phyloP scores from a whole-genome alignment of 35 echinoderm and acorn worm genomes.

The Ophiothrix spiculata region DNA sequence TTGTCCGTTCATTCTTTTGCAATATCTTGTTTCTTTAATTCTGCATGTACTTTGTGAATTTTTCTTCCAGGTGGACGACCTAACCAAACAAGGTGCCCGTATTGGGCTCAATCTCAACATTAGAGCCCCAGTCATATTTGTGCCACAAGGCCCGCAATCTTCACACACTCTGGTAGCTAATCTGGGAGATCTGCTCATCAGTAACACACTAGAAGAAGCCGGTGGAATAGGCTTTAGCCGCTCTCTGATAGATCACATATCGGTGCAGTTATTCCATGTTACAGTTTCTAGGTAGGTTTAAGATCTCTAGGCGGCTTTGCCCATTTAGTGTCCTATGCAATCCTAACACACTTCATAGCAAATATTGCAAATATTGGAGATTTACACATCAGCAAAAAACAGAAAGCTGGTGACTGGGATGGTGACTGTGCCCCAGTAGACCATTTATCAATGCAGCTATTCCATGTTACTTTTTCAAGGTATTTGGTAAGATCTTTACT shows the following conservation, averaged over 20 bases:
- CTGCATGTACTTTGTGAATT: neutral
- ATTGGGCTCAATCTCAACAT: constrained; percentile 78
- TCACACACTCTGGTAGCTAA: constrained; percentile 70
- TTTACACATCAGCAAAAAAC: constrained; percentile 44
- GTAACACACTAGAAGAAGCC: constrained; percentile 54
- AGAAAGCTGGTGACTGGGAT: constrained; percentile 37
- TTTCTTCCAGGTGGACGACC: constrained; percentile 76
- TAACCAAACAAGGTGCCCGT: constrained; percentile 60
- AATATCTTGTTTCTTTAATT: neutral
- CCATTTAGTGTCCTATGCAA: neutral
- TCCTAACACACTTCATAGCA: neutral
- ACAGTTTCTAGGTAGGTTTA: constrained; percentile 73
- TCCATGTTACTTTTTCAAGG: constrained; percentile 71
- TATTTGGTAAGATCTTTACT: no score
- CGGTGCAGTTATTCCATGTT: constrained; percentile 53
- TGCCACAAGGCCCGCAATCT: constrained; percentile 78
- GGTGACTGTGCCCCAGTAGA: constrained; percentile 7
- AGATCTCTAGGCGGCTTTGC: neutral
- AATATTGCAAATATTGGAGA: constrained; percentile 84
- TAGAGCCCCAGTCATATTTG: constrained; percentile 75
- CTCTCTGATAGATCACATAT: constrained; percentile 38
- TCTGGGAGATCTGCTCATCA: constrained; percentile 77
- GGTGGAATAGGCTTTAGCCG: constrained; percentile 5
- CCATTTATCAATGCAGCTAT: constrained; percentile 58
- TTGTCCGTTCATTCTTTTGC: no score